Evolutionary conservation across 2,113 vertebrate genomes (phyloP), one percentile per base, ranked within the genome.

Genomic region (Symphodus melops): DNA sequence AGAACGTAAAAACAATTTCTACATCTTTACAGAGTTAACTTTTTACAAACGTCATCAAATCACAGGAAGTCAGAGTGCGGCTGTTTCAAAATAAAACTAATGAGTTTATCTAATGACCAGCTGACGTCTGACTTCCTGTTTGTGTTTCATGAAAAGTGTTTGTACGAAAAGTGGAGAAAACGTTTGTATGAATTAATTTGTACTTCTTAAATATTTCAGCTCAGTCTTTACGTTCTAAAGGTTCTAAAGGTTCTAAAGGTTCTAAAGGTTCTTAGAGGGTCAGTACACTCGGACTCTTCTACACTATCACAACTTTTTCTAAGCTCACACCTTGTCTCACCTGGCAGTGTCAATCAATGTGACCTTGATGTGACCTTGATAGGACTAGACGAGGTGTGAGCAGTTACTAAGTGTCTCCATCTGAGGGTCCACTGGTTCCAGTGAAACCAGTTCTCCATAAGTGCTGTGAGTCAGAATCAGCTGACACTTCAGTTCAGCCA

Each of bases 1-100:
- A 72, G 63, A 37, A 74, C 77, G 66, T 83, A 79, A 48, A 84
- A 90, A 39, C 88, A 90, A 73, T 39, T 39, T 39, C 37, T 39
- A 39, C 89, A 74, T 64, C 68, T 37, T 81, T 64, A 67, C 66
- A 48, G 59, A 63, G 79, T 81, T 85, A 88, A 75, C 52, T 72
- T 73, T 77, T 68, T 75, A 84, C 72, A 85, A 7, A 77, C 3
- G 7, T 70, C 59, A 67, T 41, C 60, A 62, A 48, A 65, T 8
- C 6, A 16, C 16, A 72, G 56, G 33, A 67, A 49, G 48, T 75
- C 13, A 75, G 49, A 83, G 75, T 33, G 72, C 73, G 68, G 49
- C 13, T 21, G 39, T 14, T 36, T 21, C n/a, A 39, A 39, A 39
- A 39, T 39, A 39, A 39, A 39, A 39, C 1, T 20, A 11, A 10